Conservation (phyloP, 2,113 vertebrate species). For the Mormyrus lacerda region DNA sequence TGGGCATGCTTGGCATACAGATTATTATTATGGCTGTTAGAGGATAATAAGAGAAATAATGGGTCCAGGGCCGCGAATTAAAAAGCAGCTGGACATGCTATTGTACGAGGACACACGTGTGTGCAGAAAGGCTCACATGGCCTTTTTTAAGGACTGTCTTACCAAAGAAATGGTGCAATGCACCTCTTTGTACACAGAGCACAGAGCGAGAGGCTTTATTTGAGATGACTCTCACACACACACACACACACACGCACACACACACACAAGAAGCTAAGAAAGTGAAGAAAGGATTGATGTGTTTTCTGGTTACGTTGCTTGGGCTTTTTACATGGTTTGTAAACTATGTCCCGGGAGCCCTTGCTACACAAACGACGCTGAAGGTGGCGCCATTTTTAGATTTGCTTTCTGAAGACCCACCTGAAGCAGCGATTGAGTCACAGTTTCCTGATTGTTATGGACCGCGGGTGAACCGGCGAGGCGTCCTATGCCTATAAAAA, state of each 20-base stretch:
- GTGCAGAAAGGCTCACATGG: not conserved
- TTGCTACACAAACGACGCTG: not conserved
- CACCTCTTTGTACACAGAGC: not conserved
- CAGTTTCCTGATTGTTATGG: conserved; percentile 11
- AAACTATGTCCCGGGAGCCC: not conserved
- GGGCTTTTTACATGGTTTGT: conserved; percentile 16
- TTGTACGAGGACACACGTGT: not conserved
- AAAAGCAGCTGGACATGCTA: not conserved
- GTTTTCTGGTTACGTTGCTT: not conserved
- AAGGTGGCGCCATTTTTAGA: conserved; percentile 15
- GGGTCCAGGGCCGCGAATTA: not conserved
- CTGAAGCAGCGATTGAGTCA: conserved; percentile 19
- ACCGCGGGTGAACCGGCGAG: not conserved
- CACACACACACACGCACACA: not conserved
- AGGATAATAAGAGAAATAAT: not conserved
- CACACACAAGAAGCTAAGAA: not conserved
- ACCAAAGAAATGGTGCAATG: not conserved
- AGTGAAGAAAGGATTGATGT: not conserved
- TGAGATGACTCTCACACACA: not conserved
- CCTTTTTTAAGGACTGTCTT: not conserved
- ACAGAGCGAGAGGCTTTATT: not conserved
- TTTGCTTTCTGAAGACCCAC: conserved; percentile 21
- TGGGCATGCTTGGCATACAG: not conserved
- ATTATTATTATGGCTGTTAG: conserved; percentile 1
- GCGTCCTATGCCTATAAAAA: conserved; percentile 14